Evolutionary conservation across 2,797 vertebrate species (phyloP).

Genomic region (Leptodactylus fallax): DNA sequence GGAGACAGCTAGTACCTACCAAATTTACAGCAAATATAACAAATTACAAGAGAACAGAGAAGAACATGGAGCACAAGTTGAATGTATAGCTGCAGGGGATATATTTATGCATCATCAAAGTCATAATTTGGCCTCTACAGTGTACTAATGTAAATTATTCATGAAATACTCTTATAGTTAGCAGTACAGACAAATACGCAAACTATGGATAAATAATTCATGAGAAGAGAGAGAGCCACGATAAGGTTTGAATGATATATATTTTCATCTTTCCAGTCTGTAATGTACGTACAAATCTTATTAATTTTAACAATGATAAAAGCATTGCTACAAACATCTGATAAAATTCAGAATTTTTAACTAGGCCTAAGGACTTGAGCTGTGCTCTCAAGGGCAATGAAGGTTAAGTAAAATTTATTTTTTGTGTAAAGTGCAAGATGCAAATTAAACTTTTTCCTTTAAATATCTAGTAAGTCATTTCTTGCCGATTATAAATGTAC

Average conservation of each 20-base stretch:
- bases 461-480: too few relatives aligned
- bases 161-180: conserved; percentile 45
- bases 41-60: neutral
- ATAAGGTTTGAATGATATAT: conserved; percentile 27
- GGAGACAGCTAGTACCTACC: neutral
- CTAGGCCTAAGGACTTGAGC: neutral
- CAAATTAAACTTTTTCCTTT: too few relatives aligned
- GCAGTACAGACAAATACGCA: conserved; percentile 53
- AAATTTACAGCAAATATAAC: neutral
- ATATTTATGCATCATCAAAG: conserved; percentile 31
- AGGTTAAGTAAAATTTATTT: neutral
- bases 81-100: conserved; percentile 18
- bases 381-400: neutral
- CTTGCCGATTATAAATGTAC: too few relatives aligned
- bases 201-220: conserved; percentile 51
- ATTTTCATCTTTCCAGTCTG: conserved; percentile 26
- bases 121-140: conserved; percentile 27
- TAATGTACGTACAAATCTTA: neutral
- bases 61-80: neutral
- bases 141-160: conserved; percentile 48
- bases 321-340: neutral
- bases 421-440: neutral
- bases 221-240: conserved; percentile 7
- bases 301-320: neutral
- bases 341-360: neutral